These are phyloP conservation scores for Mercenaria mercenaria DNA, from an alignment of 1,140 invertebrate species.

Conservation along the genomic window DNA sequence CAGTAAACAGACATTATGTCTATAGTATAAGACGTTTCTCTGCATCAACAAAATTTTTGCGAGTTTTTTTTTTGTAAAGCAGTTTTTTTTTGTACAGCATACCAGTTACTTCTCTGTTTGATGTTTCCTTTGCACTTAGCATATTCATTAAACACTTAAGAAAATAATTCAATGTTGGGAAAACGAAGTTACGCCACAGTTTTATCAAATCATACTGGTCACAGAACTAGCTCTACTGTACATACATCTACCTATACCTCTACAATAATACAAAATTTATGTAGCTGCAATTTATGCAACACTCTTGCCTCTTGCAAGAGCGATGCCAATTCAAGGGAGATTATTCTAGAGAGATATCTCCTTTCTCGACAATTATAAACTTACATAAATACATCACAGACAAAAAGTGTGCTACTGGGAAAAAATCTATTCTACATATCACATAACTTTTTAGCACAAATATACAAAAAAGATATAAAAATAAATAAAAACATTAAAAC, in stretches of 20 bases:
- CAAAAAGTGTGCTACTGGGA: neutral
- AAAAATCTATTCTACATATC: neutral
- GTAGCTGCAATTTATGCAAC: neutral
- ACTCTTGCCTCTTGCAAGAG: too few relatives aligned
- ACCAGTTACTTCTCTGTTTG: too few relatives aligned
- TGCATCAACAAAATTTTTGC: too few relatives aligned
- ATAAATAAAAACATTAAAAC: neutral
- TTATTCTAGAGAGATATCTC: neutral
- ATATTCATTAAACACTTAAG: too few relatives aligned
- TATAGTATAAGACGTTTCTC: too few relatives aligned
- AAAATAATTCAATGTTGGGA: too few relatives aligned
- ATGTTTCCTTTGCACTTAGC: too few relatives aligned
- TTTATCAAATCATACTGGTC: neutral
- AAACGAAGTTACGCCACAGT: neutral
- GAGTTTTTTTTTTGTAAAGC: too few relatives aligned
- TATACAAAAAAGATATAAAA: neutral
- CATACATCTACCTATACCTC: too few relatives aligned
- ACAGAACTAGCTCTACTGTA: neutral
- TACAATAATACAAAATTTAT: neutral
- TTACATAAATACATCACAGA: neutral
- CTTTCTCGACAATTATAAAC: neutral
- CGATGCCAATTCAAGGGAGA: too few relatives aligned
- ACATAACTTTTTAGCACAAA: neutral
- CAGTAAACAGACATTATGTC: too few relatives aligned
- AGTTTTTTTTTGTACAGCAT: too few relatives aligned